Evolutionary conservation across 1,140 invertebrate genomes (phyloP).

Genomic region (Doryteuthis pealeii): DNA sequence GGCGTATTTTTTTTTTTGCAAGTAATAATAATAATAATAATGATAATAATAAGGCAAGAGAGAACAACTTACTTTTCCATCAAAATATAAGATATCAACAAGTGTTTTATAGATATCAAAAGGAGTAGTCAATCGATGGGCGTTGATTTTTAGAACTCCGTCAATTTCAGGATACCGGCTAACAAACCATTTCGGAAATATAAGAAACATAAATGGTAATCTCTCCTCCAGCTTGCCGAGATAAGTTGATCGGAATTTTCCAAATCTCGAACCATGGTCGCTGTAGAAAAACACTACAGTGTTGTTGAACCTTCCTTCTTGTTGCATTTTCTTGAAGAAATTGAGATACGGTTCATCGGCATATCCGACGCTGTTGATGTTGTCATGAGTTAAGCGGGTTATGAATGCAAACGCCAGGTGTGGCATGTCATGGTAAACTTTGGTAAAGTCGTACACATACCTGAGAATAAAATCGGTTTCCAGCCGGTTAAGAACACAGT

Average conservation of each 20-base stretch:
- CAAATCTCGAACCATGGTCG: constrained; percentile 89
- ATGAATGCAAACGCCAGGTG: constrained; percentile 45
- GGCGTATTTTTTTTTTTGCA: too few relatives aligned
- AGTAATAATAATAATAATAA: too few relatives aligned
- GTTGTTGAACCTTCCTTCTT: constrained; percentile 52
- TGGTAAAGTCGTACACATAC: constrained; percentile 24
- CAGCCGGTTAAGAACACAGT: constrained; percentile 36
- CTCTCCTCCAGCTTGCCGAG: constrained; percentile 82
- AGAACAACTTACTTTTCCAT: constrained; percentile 19
- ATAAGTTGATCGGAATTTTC: constrained; percentile 73
- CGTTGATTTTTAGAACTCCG: constrained; percentile 71
- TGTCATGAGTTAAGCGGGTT: constrained; percentile 48
- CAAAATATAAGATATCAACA: constrained; percentile 54
- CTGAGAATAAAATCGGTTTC: constrained; percentile 35
- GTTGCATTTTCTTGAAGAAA: constrained; percentile 38
- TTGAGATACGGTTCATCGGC: constrained; percentile 35
- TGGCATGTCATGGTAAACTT: constrained; percentile 17
- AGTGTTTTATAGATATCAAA: constrained; percentile 63
- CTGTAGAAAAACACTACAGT: constrained; percentile 76
- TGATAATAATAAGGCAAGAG: too few relatives aligned
- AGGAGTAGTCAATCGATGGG: constrained; percentile 58
- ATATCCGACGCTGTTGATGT: constrained; percentile 35
- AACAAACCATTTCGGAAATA: constrained; percentile 74
- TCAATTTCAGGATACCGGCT: constrained; percentile 68
- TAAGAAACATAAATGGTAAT: constrained; percentile 79